Evolutionary conservation across 1,140 invertebrate species (phyloP).

Genomic region (Drosophila hydei): DNA sequence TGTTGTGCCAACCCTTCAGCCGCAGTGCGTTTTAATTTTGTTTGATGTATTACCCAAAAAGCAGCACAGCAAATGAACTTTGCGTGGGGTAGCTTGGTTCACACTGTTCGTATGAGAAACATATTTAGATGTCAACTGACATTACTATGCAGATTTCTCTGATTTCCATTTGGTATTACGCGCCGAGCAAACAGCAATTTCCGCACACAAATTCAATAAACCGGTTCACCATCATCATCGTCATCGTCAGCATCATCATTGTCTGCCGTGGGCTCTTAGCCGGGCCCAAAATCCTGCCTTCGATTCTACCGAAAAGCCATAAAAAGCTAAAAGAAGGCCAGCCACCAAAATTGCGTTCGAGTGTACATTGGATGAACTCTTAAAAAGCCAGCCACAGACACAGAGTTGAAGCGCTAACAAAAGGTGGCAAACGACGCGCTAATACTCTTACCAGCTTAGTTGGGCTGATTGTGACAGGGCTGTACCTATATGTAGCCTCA

Average conservation of each 20-base stretch:
- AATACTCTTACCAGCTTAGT: constrained; percentile 4
- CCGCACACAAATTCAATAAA: constrained; percentile 60
- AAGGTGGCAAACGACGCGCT: neutral
- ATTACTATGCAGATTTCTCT: constrained; percentile 71
- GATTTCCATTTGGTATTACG: constrained; percentile 59
- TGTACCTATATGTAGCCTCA: too few relatives aligned
- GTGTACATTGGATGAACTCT: neutral
- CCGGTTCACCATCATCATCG: constrained; percentile 32
- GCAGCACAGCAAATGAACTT: neutral
- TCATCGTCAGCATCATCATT: too few relatives aligned
- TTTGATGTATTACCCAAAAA: constrained; percentile 68
- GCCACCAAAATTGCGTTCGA: constrained; percentile 27
- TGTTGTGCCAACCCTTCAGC: constrained; percentile 46
- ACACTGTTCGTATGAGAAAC: constrained; percentile 12
- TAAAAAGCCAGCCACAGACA: constrained; percentile 1
- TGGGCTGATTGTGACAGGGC: too few relatives aligned
- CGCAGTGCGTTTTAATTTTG: constrained; percentile 72
- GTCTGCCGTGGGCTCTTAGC: constrained; percentile 2
- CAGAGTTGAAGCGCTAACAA: neutral
- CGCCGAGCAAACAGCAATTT: constrained; percentile 46
- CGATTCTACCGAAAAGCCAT: constrained; percentile 20
- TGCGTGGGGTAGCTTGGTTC: constrained; percentile 3
- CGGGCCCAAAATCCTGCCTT: constrained; percentile 6
- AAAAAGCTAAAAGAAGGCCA: constrained; percentile 33
- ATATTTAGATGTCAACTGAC: constrained; percentile 19